Percentiles rank a stretch among this genome's conserved stretches.
phyloP scores from a whole-genome alignment of 1,140 invertebrate genomes.

The Samia ricini region DNA sequence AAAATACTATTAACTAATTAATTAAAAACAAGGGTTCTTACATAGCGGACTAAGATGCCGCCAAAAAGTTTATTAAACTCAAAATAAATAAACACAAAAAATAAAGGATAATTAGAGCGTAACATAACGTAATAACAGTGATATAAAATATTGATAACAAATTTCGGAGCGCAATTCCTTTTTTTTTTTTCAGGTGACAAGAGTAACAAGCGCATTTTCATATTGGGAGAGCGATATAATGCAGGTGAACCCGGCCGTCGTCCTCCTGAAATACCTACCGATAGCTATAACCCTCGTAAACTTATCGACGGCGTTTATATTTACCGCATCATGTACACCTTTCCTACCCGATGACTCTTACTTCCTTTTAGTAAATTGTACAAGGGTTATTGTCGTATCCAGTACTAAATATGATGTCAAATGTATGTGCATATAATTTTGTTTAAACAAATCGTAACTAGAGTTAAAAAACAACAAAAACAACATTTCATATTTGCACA shows the following conservation, averaged over 20 bases:
- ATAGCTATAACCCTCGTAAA: constrained; percentile 54
- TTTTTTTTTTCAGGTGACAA: constrained; percentile 42
- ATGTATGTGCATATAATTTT: constrained; percentile 33
- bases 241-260: constrained; percentile 47
- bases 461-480: neutral
- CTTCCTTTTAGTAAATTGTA: constrained; percentile 46
- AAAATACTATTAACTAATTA: no score
- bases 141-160: no score
- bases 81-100: no score
- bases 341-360: constrained; percentile 22
- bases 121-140: no score
- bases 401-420: constrained; percentile 27
- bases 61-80: no score
- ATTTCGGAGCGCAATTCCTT: neutral
- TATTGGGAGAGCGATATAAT: constrained; percentile 66
- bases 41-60: no score
- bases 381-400: constrained; percentile 32
- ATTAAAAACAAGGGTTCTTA: no score
- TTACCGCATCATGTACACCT: constrained; percentile 44
- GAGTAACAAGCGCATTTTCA: constrained; percentile 54
- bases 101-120: no score
- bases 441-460: no score
- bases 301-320: constrained; percentile 47
- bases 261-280: constrained; percentile 59
- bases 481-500: no score